phyloP scores from a whole-genome alignment of 1,140 invertebrate genomes.

The Scaptodrosophila lebanonensis region DNA sequence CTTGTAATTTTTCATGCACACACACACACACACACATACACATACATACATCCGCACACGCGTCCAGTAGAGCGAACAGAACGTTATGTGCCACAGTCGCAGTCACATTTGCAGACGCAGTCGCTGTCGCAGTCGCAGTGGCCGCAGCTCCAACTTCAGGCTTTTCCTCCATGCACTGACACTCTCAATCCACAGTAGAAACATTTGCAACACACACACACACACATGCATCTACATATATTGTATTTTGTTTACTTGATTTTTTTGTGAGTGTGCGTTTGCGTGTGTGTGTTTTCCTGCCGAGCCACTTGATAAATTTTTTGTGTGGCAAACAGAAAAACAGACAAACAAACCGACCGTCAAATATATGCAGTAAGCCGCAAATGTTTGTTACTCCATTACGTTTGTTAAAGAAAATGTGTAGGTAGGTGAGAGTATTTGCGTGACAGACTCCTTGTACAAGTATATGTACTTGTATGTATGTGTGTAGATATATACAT shows the following conservation, averaged over 20 bases:
- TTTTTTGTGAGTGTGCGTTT: constrained; percentile 3
- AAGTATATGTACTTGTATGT: constrained; percentile 9
- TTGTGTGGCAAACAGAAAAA: constrained; percentile 4
- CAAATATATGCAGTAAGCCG: constrained; percentile 55
- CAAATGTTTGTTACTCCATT: constrained; percentile 73
- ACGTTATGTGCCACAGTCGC: too few relatives aligned
- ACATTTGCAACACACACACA: constrained; percentile 7
- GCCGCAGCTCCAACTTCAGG: too few relatives aligned
- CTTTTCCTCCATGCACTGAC: too few relatives aligned
- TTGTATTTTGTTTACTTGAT: constrained; percentile 23
- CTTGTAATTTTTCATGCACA: constrained; percentile 74
- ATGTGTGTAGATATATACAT: background rate
- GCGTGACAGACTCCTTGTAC: too few relatives aligned
- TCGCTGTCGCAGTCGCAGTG: too few relatives aligned
- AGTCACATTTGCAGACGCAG: too few relatives aligned
- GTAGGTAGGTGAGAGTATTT: constrained; percentile 10
- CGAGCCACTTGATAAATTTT: constrained; percentile 7
- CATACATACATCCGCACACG: too few relatives aligned
- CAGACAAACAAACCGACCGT: background rate
- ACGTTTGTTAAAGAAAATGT: constrained; percentile 29
- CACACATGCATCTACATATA: constrained; percentile 3
- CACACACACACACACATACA: constrained; percentile 7
- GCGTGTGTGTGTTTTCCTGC: constrained; percentile 3
- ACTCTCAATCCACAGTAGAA: constrained; percentile 23
- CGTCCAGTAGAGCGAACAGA: too few relatives aligned